phyloP scores from a whole-genome alignment of 2,113 vertebrate species.

The Chionodraco myersi region DNA sequence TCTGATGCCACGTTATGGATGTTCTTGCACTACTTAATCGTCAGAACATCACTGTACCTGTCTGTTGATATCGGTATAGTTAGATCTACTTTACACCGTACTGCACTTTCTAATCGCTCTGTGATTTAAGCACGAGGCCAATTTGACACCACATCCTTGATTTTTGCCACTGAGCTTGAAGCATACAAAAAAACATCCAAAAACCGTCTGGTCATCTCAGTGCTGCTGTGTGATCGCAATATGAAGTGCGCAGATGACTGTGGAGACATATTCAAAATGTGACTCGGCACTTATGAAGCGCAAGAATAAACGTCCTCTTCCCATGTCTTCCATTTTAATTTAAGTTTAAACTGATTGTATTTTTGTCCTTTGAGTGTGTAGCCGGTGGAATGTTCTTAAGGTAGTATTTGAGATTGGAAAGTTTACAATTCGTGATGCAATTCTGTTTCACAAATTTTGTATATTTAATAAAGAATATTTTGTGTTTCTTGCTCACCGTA shows the following conservation, averaged over 20 bases:
- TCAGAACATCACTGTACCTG: slow-evolving; percentile 64
- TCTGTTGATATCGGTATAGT: slow-evolving; percentile 67
- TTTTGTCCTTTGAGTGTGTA: slow-evolving; percentile 62
- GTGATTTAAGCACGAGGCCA: slow-evolving; percentile 59
- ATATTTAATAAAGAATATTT: slow-evolving; percentile 85
- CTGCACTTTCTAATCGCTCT: slow-evolving; percentile 71
- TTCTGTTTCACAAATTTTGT: slow-evolving; percentile 85
- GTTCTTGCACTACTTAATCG: slow-evolving; percentile 75
- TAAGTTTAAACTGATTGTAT: slow-evolving; percentile 62
- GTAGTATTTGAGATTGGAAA: slow-evolving; percentile 75
- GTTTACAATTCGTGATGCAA: slow-evolving; percentile 85
- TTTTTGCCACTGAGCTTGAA: slow-evolving; percentile 56
- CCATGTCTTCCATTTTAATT: slow-evolving; percentile 77
- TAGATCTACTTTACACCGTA: slow-evolving; percentile 59
- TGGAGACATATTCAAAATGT: slow-evolving; percentile 47
- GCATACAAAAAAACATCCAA: slow-evolving; percentile 30
- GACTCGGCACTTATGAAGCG: slow-evolving; percentile 51
- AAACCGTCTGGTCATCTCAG: slow-evolving; percentile 27
- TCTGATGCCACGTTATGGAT: slow-evolving; percentile 73
- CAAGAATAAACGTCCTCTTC: slow-evolving; percentile 43
- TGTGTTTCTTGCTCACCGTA: slow-evolving; percentile 81
- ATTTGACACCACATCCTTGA: slow-evolving; percentile 31
- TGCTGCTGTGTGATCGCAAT: slow-evolving; percentile 41
- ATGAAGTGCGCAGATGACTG: slow-evolving; percentile 47
- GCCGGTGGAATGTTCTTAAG: slow-evolving; percentile 71